These are phyloP conservation scores for Delichon dasypus DNA, from an alignment of 2,797 vertebrate species.

Conservation along the genomic window DNA sequence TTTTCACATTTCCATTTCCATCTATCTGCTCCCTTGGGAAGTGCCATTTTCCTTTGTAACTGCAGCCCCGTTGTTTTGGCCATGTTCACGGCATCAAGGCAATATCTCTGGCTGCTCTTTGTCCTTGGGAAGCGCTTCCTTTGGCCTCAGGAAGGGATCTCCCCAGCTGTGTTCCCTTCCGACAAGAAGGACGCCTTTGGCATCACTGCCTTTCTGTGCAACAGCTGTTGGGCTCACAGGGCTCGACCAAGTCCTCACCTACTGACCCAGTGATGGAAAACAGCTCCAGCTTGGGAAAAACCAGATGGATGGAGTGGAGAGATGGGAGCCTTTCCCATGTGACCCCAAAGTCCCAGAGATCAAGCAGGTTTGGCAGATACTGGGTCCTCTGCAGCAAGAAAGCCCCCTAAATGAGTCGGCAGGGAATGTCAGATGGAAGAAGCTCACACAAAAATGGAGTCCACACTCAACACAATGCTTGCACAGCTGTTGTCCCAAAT, in stretches of 20 bases:
- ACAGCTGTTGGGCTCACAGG: background rate
- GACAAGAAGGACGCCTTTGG: background rate
- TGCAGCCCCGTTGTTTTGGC: background rate
- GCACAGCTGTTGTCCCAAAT: background rate
- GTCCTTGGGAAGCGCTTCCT: background rate
- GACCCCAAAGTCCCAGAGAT: background rate
- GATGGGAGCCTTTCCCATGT: accelerated
- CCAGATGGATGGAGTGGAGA: background rate
- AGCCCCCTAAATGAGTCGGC: background rate
- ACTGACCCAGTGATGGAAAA: background rate
- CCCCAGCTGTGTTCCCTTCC: background rate
- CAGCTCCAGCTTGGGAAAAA: background rate
- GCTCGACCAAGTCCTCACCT: background rate
- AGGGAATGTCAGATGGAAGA: background rate
- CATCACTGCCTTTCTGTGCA: background rate
- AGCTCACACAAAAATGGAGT: background rate
- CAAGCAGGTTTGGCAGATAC: background rate
- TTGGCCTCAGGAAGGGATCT: background rate
- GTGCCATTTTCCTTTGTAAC: background rate
- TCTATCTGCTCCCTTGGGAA: background rate
- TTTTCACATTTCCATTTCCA: background rate
- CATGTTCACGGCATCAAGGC: background rate
- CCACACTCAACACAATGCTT: accelerated
- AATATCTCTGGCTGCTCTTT: accelerated
- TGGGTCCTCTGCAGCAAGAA: background rate